Base-by-base conservation (phyloP, 2,888 invertebrate genomes). In the Ypsolopha scabrella region DNA sequence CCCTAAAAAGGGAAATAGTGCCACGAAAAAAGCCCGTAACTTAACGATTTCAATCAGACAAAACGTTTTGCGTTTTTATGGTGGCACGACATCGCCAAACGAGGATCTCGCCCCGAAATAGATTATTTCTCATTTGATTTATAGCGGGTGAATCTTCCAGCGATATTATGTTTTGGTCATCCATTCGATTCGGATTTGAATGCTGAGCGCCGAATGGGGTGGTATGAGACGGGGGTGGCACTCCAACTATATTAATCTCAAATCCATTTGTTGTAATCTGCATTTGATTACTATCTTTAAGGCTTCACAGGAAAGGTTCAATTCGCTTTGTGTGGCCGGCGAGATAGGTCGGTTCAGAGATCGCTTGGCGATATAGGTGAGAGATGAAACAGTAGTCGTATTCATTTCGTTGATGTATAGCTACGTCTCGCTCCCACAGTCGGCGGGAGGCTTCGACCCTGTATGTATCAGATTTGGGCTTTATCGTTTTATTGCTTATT, bases 71-170 rank as follows among this genome's bases (percentile, higher is more conserved):
- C 83, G 85, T 85, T 86, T 85, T 86, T 86, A 86, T 80, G 78
- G 79, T 72, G 77, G 74, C 74, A 68, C 67, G 72, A 72, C 75
- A 75, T 76, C 79, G 74, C 73, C 80, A 82, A 24, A 50, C 57
- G 58, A 85, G 83, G 82, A 83, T 87, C 81, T 80, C 85, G 78
- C 78, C 75, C 82, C 81, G 80, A 81, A 81, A 87, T 85, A 87
- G 87, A 87, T 87, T 87, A 87, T 87, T 87, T 79, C 87, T 87
- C 86, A 87, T 87, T 86, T 87, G 87, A 87, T 87, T 87, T 87
- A 87, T 87, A 83, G 75, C 73, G 73, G 75, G 77, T 75, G 85
- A 80, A 82, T 83, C 82, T 80, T 81, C 85, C 79, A 80, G 79
- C 77, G 86, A 83, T 86, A 86, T 86, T 86, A 86, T 86, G 86